Base-by-base conservation (phyloP, 2,797 vertebrate genomes). In the Diplodus puntazzo region DNA sequence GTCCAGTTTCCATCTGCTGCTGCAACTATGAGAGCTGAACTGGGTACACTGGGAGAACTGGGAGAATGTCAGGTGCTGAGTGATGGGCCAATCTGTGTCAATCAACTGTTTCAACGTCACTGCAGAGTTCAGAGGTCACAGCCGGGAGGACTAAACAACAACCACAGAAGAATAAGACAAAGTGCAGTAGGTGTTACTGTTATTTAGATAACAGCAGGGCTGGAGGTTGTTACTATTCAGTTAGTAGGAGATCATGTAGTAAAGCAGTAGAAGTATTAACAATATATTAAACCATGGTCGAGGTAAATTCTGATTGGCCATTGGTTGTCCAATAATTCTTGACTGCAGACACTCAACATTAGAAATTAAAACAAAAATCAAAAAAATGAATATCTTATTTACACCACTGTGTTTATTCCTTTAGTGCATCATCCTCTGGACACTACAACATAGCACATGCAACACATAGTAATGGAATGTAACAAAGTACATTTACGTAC, bases 81-180 rank as follows among this genome's bases (percentile, higher is more conserved):
- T 57, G 14, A 55, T 30, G 49, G 52, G 52, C 57, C 13, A 34
- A 18, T 25, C 16, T 34, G 27, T 43, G 30, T 25, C 62, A 34
- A 43, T 59, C 12, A 20, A 45, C 42, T 42, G 2, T 67, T 50
- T 53, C 20, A 79, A 17, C 45, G 27, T 50, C 16, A 59, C 23
- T 0, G n/a, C 55, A 63, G 61, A 59, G 73, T 55, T 77, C 82
- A 79, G 52, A 82, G 79, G 21, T 82, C 74, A 72, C 66, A 25
- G 59, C 3, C 14, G 25, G 58, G 59, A 58, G 16, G 55, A 13
- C 64, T 6, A 23, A 13, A 74, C 23, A 43, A 52, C 45, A 13
- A 71, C 70, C 34, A 59, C 59, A 69, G 72, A 39, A 50, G 21
- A 59, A 17, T 61, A 39, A 50, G 17, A 52, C 9, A 4, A 30